Percentiles rank a stretch among this genome's conserved stretches.
phyloP scores from a whole-genome alignment of 2,797 vertebrate species.

The Gymnoscopelus braueri region DNA sequence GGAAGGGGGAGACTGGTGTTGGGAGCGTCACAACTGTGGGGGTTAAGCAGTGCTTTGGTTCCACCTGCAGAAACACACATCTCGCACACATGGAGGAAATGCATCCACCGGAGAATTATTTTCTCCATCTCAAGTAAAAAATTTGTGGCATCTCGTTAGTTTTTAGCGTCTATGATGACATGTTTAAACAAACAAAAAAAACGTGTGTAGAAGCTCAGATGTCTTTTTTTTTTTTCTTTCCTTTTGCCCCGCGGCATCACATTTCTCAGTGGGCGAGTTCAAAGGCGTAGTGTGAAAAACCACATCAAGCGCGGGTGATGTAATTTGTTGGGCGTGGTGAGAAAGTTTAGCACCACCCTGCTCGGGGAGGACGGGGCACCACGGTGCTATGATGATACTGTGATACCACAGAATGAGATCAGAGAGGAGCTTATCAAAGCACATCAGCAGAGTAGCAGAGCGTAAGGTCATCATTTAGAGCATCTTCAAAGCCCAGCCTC shows the following conservation, averaged over 20 bases:
- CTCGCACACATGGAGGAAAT: constrained; percentile 16
- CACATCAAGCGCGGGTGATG: constrained; percentile 64
- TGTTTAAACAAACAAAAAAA: too few species aligned
- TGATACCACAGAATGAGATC: constrained; percentile 64
- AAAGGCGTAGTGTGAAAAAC: constrained; percentile 57
- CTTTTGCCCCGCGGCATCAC: constrained; percentile 25
- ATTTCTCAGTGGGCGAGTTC: constrained; percentile 43
- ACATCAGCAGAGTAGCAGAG: constrained; percentile 67
- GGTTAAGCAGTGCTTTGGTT: constrained; percentile 68
- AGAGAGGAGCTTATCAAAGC: constrained; percentile 77
- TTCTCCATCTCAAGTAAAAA: constrained; percentile 3
- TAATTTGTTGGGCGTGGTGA: constrained; percentile 63
- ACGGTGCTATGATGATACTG: constrained; percentile 27
- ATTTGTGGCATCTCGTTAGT: not conserved
- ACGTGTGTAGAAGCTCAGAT: too few species aligned
- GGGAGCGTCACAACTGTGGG: constrained; percentile 60
- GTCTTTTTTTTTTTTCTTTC: not conserved
- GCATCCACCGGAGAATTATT: not conserved
- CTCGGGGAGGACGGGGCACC: constrained; percentile 34
- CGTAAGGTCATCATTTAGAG: constrained; percentile 74
- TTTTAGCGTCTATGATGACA: too few species aligned
- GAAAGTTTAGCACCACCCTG: constrained; percentile 59
- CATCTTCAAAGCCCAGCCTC: constrained; percentile 71
- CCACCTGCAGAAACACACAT: constrained; percentile 50
- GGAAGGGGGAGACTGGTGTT: constrained; percentile 50